A percentile compares a stretch with the other conserved stretches of the same genome.
Evolutionary conservation across 2,797 vertebrate species (phyloP).

Genomic region (Apogon talboti): DNA sequence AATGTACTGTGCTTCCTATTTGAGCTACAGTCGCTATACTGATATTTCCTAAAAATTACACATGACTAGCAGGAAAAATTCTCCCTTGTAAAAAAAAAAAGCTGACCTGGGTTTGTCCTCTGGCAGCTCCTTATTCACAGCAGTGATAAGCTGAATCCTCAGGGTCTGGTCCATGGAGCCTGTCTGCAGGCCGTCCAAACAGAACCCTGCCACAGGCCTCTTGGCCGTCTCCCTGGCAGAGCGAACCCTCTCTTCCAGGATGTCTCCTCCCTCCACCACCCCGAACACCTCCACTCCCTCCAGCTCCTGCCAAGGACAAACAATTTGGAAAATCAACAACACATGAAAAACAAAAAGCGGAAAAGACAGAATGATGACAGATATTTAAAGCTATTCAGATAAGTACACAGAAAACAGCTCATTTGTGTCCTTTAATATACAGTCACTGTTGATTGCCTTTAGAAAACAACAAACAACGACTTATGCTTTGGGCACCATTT

Average conservation of each 20-base stretch:
- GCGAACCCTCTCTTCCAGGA: conserved; percentile 91
- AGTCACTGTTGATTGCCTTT: neutral
- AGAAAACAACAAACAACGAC: neutral
- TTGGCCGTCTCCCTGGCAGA: conserved; percentile 95
- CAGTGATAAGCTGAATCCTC: conserved; percentile 87
- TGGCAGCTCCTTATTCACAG: conserved; percentile 89
- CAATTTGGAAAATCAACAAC: conserved; percentile 22
- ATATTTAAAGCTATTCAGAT: neutral
- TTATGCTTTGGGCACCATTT: neutral
- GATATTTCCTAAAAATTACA: neutral
- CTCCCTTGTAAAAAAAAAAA: neutral
- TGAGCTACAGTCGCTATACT: neutral
- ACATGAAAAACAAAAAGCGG: neutral
- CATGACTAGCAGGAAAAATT: neutral
- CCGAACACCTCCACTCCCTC: conserved; percentile 89
- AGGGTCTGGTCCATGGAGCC: conserved; percentile 81
- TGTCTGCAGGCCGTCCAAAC: conserved; percentile 92
- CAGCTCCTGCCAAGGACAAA: conserved; percentile 84
- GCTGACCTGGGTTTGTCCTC: conserved; percentile 93
- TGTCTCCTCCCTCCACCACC: conserved; percentile 93
- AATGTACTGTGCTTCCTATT: neutral
- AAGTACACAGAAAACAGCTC: neutral
- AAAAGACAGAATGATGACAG: neutral
- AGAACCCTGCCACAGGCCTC: conserved; percentile 93
- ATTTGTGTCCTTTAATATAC: neutral